Evolutionary conservation across 1,140 invertebrate genomes (phyloP), one percentile per base, ranked within the genome.

Genomic region (Drosophila nikananu): DNA sequence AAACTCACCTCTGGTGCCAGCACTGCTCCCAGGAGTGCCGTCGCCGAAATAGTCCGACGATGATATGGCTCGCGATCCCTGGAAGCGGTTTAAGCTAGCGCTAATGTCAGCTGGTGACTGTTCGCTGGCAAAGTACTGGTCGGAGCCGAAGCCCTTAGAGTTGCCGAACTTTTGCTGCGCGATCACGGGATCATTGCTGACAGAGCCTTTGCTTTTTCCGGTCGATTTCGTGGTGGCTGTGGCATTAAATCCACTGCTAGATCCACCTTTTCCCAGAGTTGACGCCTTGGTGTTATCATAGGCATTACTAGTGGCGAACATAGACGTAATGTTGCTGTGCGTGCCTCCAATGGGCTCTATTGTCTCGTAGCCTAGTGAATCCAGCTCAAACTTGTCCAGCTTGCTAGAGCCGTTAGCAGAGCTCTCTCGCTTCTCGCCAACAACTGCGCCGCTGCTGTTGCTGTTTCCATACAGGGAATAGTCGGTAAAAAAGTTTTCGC

Each of bases 91-190:
- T 78, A 93, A 74, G 79, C 87, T 91, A 30, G 83, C 66, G 35
- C 77, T 83, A 5, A 82, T 49, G 58, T 93, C 92, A 23, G 74
- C 54, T 12, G 86, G 48, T 3, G 93, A 93, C 21, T 94, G 93
- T 77, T 95, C 95, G 74, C 97, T 96, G 5, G 96, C 96, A 93
- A 99, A 99, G 94, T 96, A 99, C 94, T 99, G 98, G 92, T 99
- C 98, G 0, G 99, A 99, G 65, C 98, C 99, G 82, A 99, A 99
- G 4, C 98, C 96, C 94, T 99, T 99, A 7, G 99, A 98, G 87
- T 96, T 96, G 25, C 97, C 98, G 93, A 99, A 99, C 94, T 99
- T 99, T 92, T 98, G 97, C 89, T 98, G 97, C 13, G 98, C 98
- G 70, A 96, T 96, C 21, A 86, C 82, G 10, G 86, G 86, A 63